Percentiles rank a stretch among this genome's conserved stretches.
These are phyloP conservation scores for Leucozona laternaria DNA, from an alignment of 2,888 invertebrate genomes.

Conservation along the genomic window DNA sequence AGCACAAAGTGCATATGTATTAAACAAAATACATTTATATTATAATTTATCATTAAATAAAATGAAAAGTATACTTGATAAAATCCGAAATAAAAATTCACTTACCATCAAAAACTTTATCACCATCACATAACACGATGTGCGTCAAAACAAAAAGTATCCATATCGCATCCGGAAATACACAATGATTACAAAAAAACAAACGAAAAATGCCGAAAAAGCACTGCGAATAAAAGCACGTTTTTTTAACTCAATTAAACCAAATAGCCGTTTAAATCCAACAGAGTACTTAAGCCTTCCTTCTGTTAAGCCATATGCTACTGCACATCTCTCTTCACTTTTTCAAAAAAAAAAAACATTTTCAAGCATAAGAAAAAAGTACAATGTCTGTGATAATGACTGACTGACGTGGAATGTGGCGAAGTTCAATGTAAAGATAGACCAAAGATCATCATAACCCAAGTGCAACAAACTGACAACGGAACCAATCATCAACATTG, in stretches of 20 bases:
- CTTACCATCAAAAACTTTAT: neutral
- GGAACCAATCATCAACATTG: constrained; percentile 43
- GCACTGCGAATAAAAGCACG: neutral
- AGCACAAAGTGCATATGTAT: too few relatives aligned
- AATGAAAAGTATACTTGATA: neutral
- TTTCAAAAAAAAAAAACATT: neutral
- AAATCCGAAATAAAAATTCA: neutral
- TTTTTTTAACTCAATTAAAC: neutral
- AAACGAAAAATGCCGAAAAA: neutral
- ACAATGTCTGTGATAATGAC: constrained; percentile 40
- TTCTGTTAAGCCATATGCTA: neutral
- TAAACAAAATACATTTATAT: neutral
- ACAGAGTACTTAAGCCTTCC: neutral
- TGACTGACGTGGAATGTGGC: constrained; percentile 27
- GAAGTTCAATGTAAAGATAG: constrained; percentile 43
- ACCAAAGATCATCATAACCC: constrained; percentile 51
- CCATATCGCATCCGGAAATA: neutral
- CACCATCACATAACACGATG: neutral
- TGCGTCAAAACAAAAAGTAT: neutral
- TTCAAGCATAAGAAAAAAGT: constrained; percentile 3
- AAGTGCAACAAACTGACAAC: constrained; percentile 51
- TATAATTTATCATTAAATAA: neutral
- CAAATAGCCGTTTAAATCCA: constrained; percentile 1
- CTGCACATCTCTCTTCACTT: constrained; percentile 18
- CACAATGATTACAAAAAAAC: neutral